Conservation (phyloP, 2,113 vertebrate species). For the Thomomys bottae region DNA sequence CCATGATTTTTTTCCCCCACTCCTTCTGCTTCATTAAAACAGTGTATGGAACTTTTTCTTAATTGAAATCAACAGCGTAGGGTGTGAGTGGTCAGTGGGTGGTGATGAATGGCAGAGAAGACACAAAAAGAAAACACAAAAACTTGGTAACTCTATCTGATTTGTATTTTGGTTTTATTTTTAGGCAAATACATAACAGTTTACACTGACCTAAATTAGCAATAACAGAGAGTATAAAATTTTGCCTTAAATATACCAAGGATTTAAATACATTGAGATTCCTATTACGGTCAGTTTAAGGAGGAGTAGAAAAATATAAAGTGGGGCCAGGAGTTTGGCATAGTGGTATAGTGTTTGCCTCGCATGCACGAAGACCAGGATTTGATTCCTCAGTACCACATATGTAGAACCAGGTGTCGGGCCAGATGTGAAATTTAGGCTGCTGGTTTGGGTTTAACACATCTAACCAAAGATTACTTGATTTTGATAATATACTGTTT, state of each 20-base stretch:
- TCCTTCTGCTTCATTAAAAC: neutral
- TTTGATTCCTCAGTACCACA: no score
- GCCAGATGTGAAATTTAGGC: neutral
- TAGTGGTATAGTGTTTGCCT: no score
- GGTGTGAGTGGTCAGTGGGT: neutral
- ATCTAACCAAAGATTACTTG: neutral
- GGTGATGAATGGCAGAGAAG: neutral
- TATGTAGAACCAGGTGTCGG: neutral
- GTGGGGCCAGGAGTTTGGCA: no score
- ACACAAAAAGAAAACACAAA: neutral
- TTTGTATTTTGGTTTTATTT: conserved; percentile 16
- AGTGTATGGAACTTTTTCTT: conserved; percentile 1
- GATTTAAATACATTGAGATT: conserved; percentile 27
- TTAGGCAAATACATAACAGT: neutral
- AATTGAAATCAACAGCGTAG: neutral
- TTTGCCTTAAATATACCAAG: conserved; percentile 6
- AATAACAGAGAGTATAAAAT: neutral
- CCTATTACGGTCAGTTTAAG: neutral
- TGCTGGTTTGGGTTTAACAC: neutral
- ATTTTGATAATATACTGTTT: neutral
- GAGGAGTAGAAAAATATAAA: neutral
- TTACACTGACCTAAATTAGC: conserved; percentile 52
- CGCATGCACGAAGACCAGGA: no score
- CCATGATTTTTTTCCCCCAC: neutral
- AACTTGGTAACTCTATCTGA: neutral